phyloP scores from a whole-genome alignment of 2,888 invertebrate genomes.

The Ophioninae sp. region DNA sequence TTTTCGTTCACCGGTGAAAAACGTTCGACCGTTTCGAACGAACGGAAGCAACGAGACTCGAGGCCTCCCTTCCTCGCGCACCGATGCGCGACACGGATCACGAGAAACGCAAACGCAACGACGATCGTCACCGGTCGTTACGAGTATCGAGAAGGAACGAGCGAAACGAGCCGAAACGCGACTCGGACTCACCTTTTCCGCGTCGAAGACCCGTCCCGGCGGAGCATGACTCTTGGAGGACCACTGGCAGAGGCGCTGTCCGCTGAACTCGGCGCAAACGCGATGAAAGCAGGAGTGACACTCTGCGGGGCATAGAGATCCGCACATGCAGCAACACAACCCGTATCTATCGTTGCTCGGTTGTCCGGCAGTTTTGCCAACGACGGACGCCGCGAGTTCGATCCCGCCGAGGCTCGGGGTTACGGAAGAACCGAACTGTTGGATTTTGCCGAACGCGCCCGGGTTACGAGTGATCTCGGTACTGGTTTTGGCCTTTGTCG shows the following conservation, averaged over 20 bases:
- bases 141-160: too few species aligned
- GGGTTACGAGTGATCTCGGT: slow-evolving; percentile 60
- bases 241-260: slow-evolving; percentile 79
- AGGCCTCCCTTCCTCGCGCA: too few species aligned
- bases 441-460: not conserved
- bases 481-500: slow-evolving; percentile 58
- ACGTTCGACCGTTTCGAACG: too few species aligned
- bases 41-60: too few species aligned
- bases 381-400: slow-evolving; percentile 26
- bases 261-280: slow-evolving; percentile 81
- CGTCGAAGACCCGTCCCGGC: slow-evolving; percentile 77
- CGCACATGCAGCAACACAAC: slow-evolving; percentile 85
- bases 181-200: slow-evolving; percentile 76
- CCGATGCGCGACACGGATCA: too few species aligned
- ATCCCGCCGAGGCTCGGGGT: slow-evolving; percentile 43
- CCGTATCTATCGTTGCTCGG: slow-evolving; percentile 40
- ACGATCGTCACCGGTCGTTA: too few species aligned
- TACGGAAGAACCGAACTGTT: slow-evolving; percentile 7
- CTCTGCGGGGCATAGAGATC: slow-evolving; percentile 84
- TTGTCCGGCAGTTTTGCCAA: slow-evolving; percentile 32
- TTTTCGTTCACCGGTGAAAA: too few species aligned
- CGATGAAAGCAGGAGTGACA: slow-evolving; percentile 86
- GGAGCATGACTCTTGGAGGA: slow-evolving; percentile 76
- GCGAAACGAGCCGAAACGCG: slow-evolving; percentile 7
- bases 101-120: too few species aligned